Evolutionary conservation across 2,797 vertebrate genomes (phyloP).

Genomic region (Malurus leucopterus): DNA sequence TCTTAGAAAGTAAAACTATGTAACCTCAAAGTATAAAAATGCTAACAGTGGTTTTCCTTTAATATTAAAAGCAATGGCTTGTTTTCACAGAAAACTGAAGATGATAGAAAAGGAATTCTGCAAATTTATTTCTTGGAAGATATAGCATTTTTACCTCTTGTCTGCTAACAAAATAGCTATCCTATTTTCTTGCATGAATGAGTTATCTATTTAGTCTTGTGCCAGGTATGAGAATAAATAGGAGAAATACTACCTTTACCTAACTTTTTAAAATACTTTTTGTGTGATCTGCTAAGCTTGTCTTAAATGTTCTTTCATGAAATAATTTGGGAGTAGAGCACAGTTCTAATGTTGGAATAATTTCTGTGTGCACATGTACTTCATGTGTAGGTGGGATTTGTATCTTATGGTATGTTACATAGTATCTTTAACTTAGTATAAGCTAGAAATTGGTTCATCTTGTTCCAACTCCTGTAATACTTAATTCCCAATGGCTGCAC

Average conservation of each 20-base stretch:
- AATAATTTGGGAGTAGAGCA: background rate
- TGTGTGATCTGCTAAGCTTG: background rate
- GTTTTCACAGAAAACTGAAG: slow-evolving; percentile 34
- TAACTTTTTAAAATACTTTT: background rate
- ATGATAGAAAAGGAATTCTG: background rate
- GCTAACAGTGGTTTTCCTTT: slow-evolving; percentile 8
- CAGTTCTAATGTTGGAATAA: background rate
- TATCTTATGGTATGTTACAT: background rate
- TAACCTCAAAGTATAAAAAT: background rate
- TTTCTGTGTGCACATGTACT: background rate
- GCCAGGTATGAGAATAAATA: background rate
- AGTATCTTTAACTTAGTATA: background rate
- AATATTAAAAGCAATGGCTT: background rate
- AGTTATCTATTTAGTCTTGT: background rate
- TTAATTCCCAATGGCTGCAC: slow-evolving; percentile 47
- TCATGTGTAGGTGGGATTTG: background rate
- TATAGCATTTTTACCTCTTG: background rate
- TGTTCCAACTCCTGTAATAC: slow-evolving; percentile 24
- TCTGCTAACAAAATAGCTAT: background rate
- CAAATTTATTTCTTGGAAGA: background rate
- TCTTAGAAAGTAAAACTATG: background rate
- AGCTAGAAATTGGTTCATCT: background rate
- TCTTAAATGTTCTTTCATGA: background rate
- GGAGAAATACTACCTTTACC: background rate
- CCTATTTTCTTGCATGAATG: background rate